Evolutionary conservation across 2,888 invertebrate species (phyloP).

Genomic region (Cheilosia variabilis): DNA sequence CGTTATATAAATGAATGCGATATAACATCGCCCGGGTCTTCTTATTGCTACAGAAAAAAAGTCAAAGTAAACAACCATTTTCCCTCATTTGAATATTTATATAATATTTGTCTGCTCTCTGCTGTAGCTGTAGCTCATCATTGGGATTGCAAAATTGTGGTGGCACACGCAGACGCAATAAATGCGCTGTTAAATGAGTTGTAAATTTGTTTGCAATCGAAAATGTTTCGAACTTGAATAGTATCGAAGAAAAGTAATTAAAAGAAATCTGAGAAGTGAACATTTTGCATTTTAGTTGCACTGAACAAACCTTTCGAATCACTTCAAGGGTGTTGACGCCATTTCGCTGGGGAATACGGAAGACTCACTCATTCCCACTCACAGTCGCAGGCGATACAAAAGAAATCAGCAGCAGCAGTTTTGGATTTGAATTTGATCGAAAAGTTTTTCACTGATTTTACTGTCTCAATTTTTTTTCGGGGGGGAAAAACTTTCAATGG

Average conservation of each 20-base stretch:
- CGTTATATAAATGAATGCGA: slow-evolving; percentile 60
- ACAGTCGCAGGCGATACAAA: slow-evolving; percentile 6
- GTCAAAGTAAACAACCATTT: neutral
- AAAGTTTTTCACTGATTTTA: slow-evolving; percentile 54
- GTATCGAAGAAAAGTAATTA: slow-evolving; percentile 51
- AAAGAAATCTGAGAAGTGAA: slow-evolving; percentile 47
- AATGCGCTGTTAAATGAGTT: slow-evolving; percentile 8
- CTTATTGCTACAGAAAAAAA: slow-evolving; percentile 23
- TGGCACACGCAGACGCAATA: neutral
- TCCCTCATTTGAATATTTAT: slow-evolving; percentile 59
- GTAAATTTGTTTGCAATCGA: slow-evolving; percentile 31
- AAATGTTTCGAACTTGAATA: slow-evolving; percentile 41
- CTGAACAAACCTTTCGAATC: slow-evolving; percentile 4
- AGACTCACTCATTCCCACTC: neutral
- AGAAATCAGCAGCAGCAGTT: slow-evolving; percentile 60
- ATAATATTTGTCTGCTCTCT: slow-evolving; percentile 31
- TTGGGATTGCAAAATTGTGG: slow-evolving; percentile 6
- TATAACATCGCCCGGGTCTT: slow-evolving; percentile 22
- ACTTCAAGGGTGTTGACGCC: slow-evolving; percentile 2
- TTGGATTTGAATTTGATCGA: slow-evolving; percentile 63
- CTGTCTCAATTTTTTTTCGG: neutral
- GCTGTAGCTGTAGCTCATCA: slow-evolving; percentile 6
- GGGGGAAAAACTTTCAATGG: neutral
- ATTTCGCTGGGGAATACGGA: neutral
- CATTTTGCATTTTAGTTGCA: slow-evolving; percentile 8